A percentile compares a stretch with the other conserved stretches of the same genome.
phyloP scores from a whole-genome alignment of 2,888 invertebrate species.

The Neuroscelio doddi region DNA sequence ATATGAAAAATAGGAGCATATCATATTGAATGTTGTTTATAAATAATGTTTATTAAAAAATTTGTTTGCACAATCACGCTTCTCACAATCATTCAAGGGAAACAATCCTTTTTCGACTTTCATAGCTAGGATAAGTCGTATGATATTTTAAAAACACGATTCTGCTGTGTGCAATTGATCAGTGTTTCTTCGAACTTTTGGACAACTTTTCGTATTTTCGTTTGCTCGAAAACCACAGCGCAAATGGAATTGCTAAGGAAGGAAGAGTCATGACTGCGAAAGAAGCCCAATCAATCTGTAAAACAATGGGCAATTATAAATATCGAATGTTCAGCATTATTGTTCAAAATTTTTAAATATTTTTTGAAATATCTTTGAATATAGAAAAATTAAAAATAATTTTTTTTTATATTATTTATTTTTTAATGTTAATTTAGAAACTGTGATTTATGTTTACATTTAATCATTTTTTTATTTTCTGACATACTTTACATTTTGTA shows the following conservation, averaged over 20 bases:
- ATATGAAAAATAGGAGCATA: conserved; percentile 8
- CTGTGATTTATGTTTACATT: too few relatives aligned
- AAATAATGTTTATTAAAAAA: conserved; percentile 68
- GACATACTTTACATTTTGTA: too few relatives aligned
- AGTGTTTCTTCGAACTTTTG: conserved; percentile 79
- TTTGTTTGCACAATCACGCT: conserved; percentile 58
- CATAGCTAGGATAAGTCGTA: background rate
- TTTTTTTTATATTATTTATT: too few relatives aligned
- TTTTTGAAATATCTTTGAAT: background rate
- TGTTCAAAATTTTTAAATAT: conserved; percentile 8
- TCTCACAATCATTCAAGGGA: conserved; percentile 57
- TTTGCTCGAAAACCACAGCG: conserved; percentile 95
- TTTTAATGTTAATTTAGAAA: too few relatives aligned
- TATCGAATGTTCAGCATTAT: conserved; percentile 6
- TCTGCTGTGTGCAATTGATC: conserved; percentile 34
- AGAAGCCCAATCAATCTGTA: conserved; percentile 91
- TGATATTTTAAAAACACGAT: conserved; percentile 1
- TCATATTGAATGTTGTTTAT: conserved; percentile 48
- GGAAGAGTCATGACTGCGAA: conserved; percentile 98
- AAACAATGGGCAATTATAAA: conserved; percentile 49
- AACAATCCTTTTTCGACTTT: conserved; percentile 35
- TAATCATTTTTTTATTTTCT: too few relatives aligned
- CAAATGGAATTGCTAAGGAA: conserved; percentile 93
- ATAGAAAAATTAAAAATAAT: too few relatives aligned
- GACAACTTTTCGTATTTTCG: conserved; percentile 91